A percentile compares a stretch with the other conserved stretches of the same genome.
phyloP scores from a whole-genome alignment of 1,140 invertebrate species.

The Leptonema lineaticorne region DNA sequence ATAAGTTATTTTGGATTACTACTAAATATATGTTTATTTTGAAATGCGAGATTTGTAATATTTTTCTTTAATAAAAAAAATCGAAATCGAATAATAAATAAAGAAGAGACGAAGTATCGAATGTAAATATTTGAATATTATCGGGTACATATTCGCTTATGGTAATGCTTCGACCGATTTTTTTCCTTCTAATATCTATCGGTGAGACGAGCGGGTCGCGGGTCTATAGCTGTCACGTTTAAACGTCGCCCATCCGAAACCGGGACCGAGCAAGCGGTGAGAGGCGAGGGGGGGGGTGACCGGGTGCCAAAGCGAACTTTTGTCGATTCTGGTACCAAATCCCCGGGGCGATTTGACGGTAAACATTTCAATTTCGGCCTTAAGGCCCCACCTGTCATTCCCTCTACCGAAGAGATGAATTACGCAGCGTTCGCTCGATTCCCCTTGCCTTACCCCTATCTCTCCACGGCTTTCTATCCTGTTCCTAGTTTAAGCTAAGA shows the following conservation, averaged over 20 bases:
- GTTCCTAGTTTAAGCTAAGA: constrained; percentile 18
- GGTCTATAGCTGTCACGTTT: neutral
- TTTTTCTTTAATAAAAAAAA: no score
- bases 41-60: no score
- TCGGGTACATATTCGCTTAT: neutral
- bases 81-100: no score
- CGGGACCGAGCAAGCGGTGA: neutral
- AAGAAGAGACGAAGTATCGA: no score
- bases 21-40: neutral
- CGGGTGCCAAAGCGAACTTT: constrained; percentile 10
- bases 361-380: constrained; percentile 32
- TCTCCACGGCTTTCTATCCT: no score
- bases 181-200: neutral
- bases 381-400: constrained; percentile 28
- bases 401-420: constrained; percentile 13
- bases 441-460: no score
- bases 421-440: constrained; percentile 3
- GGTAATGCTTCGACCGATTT: neutral
- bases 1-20: neutral
- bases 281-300: neutral
- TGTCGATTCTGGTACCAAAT: constrained; percentile 27
- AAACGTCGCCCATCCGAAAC: neutral
- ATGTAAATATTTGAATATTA: neutral
- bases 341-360: constrained; percentile 27
- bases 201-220: neutral